phyloP scores from a whole-genome alignment of 2,888 invertebrate genomes.

The Tortricodes alternella region DNA sequence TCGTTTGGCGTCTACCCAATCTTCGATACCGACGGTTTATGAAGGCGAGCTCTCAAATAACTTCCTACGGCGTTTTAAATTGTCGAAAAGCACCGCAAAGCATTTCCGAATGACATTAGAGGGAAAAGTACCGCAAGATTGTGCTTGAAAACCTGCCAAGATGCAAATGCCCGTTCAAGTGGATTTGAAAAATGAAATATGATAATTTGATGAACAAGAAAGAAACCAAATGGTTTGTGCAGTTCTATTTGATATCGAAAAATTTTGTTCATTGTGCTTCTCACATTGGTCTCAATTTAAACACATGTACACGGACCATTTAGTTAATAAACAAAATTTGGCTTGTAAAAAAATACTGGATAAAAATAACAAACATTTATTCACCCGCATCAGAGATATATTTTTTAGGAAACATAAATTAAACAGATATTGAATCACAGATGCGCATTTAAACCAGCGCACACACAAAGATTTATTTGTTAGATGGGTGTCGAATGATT shows the following conservation, averaged over 20 bases:
- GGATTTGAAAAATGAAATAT: constrained; percentile 31
- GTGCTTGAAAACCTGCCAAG: constrained; percentile 43
- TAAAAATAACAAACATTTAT: not conserved
- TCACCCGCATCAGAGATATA: constrained; percentile 2
- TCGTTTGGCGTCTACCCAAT: constrained; percentile 42
- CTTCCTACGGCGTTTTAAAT: constrained; percentile 35
- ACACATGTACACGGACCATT: no score
- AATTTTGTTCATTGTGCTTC: no score
- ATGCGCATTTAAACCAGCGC: constrained; percentile 4
- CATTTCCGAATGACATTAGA: constrained; percentile 36
- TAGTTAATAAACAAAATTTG: no score
- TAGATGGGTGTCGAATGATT: constrained; percentile 3
- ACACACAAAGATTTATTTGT: constrained; percentile 20
- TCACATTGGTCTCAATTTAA: no score
- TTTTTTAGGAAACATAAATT: constrained; percentile 23
- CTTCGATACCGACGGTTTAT: constrained; percentile 42
- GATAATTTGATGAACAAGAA: constrained; percentile 9
- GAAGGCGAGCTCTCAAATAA: constrained; percentile 35
- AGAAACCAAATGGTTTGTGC: not conserved
- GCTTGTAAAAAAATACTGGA: not conserved
- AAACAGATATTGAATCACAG: constrained; percentile 18
- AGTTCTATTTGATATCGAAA: no score
- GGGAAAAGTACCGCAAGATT: constrained; percentile 38
- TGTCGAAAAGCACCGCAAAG: constrained; percentile 36
- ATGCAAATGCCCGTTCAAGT: constrained; percentile 32